Evolutionary conservation across 2,113 vertebrate genomes (phyloP).

Genomic region (Sakesphorus luctuosus): DNA sequence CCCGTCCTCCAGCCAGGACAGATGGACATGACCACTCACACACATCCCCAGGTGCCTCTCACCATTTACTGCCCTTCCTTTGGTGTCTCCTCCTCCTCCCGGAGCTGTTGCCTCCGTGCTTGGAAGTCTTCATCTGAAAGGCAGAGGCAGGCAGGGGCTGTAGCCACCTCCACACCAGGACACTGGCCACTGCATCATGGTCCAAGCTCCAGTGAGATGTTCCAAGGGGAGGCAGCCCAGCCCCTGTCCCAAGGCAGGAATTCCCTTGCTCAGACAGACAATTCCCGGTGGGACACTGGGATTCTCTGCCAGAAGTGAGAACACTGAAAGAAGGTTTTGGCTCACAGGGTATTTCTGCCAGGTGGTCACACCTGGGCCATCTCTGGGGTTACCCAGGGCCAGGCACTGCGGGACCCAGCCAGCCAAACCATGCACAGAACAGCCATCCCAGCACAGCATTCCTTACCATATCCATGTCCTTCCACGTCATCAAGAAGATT

Average conservation of each 20-base stretch:
- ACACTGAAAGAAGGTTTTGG: not conserved
- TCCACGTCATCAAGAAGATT: constrained; percentile 94
- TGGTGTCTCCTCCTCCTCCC: constrained; percentile 77
- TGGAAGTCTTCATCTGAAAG: constrained; percentile 86
- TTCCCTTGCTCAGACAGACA: not conserved
- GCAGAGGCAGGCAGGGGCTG: not conserved
- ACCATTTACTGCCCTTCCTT: constrained; percentile 86
- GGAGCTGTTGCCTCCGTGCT: constrained; percentile 70
- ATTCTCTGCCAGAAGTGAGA: not conserved
- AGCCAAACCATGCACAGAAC: not conserved
- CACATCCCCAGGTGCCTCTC: not conserved
- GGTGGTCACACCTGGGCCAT: fast-evolving
- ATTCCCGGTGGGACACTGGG: fast-evolving
- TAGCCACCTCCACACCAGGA: fast-evolving
- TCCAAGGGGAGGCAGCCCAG: not conserved
- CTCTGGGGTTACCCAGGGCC: not conserved
- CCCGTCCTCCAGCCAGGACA: not conserved
- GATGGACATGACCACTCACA: fast-evolving
- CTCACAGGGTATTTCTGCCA: not conserved
- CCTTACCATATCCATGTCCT: constrained; percentile 88
- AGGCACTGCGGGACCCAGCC: fast-evolving
- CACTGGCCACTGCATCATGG: fast-evolving
- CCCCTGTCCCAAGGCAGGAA: not conserved
- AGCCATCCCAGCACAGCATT: too few species aligned
- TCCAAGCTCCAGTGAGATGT: not conserved